Base-by-base conservation (phyloP, 1,140 invertebrate species). In the Pemphigus obesinymphae region DNA sequence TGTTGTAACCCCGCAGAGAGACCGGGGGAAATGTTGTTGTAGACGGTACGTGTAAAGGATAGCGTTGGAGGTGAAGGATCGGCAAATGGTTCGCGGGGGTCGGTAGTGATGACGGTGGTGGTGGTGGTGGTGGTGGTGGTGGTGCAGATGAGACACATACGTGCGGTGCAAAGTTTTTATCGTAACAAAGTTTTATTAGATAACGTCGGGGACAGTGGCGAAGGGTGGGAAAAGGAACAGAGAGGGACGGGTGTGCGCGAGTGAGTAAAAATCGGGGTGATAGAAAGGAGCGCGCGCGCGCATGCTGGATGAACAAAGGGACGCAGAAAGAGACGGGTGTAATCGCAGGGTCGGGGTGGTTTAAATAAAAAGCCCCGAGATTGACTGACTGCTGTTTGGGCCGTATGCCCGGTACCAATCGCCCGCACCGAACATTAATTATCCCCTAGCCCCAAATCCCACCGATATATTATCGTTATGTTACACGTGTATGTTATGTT, bases 181-280 rank as follows among this genome's bases (percentile, higher is more conserved):
- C 10, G 34, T 66, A 66, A 66, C 63, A 66, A 40, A 66, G 63
- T 66, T 66, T 66, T 66, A 66, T 66, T 66, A 37, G 58, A 61
- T 26, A 31, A 31, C 26, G n/a, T 15, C 26, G 26, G 29, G 58
- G 26, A 61, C 13, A 26, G 26, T 61, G 15, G 29, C 17, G 26
- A 61, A n/a, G n/a, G 29, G n/a, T n/a, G n/a, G n/a, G 58, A 17
- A 29, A 20, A 31, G 17, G 58, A 31, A 15, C 6, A 4, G 6
- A 29, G 13, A 29, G 15, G 1, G 13, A 2, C 2, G 29, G 15
- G 26, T 17, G 20, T 8, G 10, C n/a, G n/a, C 34, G 31, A 34
- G 2, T 20, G 17, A 63, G 31, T n/a, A 2, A n/a, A 17, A 37
- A 3, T 10, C 17, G 11, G 1, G 37, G 34, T n/a, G 8, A 13